Evolutionary conservation across 2,888 invertebrate genomes (phyloP).

Genomic region (Steromphala cineraria): DNA sequence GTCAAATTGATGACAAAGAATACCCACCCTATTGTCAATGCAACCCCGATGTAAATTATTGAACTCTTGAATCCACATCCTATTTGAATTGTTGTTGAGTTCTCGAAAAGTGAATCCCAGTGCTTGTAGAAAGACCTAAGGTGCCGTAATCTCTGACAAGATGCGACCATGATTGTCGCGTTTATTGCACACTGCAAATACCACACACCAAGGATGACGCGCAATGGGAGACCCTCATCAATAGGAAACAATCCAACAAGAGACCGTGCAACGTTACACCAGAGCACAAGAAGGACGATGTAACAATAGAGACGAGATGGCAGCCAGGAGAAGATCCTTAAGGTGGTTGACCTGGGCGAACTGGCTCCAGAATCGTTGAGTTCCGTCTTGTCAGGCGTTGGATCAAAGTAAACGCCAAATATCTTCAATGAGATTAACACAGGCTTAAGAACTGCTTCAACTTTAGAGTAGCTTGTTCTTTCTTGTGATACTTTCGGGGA

Average conservation of each 20-base stretch:
- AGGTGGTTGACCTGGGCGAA: background rate
- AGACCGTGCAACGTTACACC: background rate
- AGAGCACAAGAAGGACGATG: background rate
- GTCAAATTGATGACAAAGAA: background rate
- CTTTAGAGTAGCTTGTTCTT: no score
- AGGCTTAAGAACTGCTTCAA: background rate
- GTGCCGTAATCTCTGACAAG: background rate
- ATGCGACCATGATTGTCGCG: background rate
- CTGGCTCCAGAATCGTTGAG: background rate
- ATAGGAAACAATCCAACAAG: background rate
- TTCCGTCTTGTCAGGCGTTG: background rate
- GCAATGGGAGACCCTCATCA: background rate
- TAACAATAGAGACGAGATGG: background rate
- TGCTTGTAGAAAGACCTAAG: background rate
- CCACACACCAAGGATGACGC: background rate
- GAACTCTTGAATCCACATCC: background rate
- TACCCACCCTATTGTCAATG: background rate
- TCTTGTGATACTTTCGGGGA: no score
- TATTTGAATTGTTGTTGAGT: background rate
- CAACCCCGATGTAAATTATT: background rate
- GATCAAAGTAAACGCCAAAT: background rate
- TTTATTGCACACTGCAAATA: background rate
- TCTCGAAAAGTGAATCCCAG: background rate
- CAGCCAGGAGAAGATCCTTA: background rate
- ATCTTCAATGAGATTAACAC: background rate